These are phyloP conservation scores for Epizoanthus stellaris DNA, from an alignment of 92 coral and sea anemone species.

Conservation along the genomic window DNA sequence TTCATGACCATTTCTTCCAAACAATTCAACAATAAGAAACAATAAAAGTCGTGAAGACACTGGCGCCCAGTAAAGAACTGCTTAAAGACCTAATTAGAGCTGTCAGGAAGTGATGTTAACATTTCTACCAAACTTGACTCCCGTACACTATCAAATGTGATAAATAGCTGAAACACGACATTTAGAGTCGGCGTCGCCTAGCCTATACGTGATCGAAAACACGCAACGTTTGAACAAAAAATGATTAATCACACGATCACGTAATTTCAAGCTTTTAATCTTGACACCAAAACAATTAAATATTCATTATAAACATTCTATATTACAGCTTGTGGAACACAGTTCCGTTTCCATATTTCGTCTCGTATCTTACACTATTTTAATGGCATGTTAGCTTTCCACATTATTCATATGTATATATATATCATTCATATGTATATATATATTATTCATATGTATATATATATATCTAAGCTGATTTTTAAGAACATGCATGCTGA, in stretches of 20 bases:
- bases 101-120: conserved; percentile 24
- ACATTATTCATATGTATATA: neutral
- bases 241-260: conserved; percentile 12
- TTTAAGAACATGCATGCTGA: too few relatives aligned
- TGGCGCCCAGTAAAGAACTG: conserved; percentile 26
- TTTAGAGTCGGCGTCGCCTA: neutral
- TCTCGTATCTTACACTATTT: conserved; percentile 13
- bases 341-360: conserved; percentile 28
- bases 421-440: too few relatives aligned
- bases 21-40: neutral
- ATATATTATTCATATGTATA: too few relatives aligned
- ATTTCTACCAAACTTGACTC: neutral
- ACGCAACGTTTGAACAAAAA: conserved; percentile 16
- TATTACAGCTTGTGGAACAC: conserved; percentile 39
- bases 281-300: conserved; percentile 37
- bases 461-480: too few relatives aligned
- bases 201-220: neutral
- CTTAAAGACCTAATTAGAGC: conserved; percentile 36
- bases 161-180: neutral
- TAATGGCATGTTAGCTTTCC: neutral
- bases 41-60: conserved; percentile 20
- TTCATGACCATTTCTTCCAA: neutral
- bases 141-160: neutral
- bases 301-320: conserved; percentile 44
- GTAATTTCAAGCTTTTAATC: conserved; percentile 27